phyloP scores from a whole-genome alignment of 1,140 invertebrate genomes.

The Lysiphlebus fabarum region DNA sequence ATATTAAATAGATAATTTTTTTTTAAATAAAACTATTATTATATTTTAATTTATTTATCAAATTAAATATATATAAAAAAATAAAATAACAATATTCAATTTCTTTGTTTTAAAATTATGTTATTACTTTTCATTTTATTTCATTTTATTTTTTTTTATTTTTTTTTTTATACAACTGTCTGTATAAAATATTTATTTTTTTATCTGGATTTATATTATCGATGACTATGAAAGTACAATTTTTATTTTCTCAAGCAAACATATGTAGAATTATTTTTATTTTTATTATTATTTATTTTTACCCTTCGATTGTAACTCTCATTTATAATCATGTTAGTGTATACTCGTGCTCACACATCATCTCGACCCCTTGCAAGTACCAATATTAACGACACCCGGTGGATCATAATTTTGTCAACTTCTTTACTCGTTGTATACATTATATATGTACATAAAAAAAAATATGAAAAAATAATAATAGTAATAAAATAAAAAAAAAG shows the following conservation, averaged over 20 bases:
- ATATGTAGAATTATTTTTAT: neutral
- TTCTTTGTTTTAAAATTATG: neutral
- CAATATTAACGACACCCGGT: conserved; percentile 46
- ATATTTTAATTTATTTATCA: neutral
- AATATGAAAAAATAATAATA: too few species aligned
- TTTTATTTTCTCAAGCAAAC: too few species aligned
- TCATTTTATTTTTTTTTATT: too few species aligned
- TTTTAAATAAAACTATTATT: neutral
- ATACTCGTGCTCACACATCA: conserved; percentile 35
- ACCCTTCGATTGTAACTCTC: conserved; percentile 26
- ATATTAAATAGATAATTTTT: too few species aligned
- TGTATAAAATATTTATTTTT: neutral
- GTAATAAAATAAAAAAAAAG: conserved; percentile 18
- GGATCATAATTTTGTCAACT: conserved; percentile 46
- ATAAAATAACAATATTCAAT: neutral
- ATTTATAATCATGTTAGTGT: conserved; percentile 36
- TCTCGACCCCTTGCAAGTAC: conserved; percentile 22
- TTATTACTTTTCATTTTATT: too few species aligned
- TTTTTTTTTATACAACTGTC: neutral
- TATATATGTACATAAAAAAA: too few species aligned
- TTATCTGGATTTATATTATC: too few species aligned
- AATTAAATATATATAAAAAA: neutral
- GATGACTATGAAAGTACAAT: too few species aligned
- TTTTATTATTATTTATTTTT: neutral
- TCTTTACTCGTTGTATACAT: too few species aligned